phyloP scores from a whole-genome alignment of 2,113 vertebrate species.

The Xenopus borealis region DNA sequence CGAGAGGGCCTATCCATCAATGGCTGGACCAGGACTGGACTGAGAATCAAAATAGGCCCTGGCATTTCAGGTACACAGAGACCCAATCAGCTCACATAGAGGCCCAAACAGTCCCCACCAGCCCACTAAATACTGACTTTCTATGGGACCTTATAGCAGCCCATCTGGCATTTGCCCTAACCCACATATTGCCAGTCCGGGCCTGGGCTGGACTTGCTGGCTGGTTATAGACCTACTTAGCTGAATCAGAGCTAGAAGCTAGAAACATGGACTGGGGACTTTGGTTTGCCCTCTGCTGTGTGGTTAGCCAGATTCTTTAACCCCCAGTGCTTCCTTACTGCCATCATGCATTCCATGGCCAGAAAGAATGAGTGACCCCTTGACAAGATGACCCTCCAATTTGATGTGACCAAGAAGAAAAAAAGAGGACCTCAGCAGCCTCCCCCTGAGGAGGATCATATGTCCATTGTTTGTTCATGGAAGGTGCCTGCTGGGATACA shows the following conservation, averaged over 20 bases:
- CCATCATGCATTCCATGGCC: constrained; percentile 89
- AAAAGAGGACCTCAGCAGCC: constrained; percentile 78
- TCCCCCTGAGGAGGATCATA: constrained; percentile 83
- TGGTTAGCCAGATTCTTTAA: constrained; percentile 94
- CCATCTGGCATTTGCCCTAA: too few relatives aligned
- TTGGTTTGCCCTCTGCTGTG: constrained; percentile 66
- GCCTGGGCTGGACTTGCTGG: constrained; percentile 69
- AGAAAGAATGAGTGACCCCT: constrained; percentile 87
- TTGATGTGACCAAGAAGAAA: constrained; percentile 89
- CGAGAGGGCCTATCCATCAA: too few relatives aligned
- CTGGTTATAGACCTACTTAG: constrained; percentile 84
- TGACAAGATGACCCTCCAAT: constrained; percentile 86
- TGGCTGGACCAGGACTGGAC: too few relatives aligned
- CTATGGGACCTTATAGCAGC: too few relatives aligned
- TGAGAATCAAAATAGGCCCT: too few relatives aligned
- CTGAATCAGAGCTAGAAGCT: constrained; percentile 84
- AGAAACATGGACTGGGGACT: constrained; percentile 84
- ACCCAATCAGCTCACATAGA: too few relatives aligned
- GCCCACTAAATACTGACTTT: too few relatives aligned
- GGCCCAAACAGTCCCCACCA: too few relatives aligned
- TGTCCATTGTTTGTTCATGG: constrained; percentile 78
- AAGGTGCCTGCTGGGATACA: too few relatives aligned
- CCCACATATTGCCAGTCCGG: too few relatives aligned
- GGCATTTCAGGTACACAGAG: too few relatives aligned
- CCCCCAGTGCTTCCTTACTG: constrained; percentile 90